Evolutionary conservation across 2,888 invertebrate genomes (phyloP), one percentile per base, ranked within the genome.

Genomic region (Campopleginae sp.): DNA sequence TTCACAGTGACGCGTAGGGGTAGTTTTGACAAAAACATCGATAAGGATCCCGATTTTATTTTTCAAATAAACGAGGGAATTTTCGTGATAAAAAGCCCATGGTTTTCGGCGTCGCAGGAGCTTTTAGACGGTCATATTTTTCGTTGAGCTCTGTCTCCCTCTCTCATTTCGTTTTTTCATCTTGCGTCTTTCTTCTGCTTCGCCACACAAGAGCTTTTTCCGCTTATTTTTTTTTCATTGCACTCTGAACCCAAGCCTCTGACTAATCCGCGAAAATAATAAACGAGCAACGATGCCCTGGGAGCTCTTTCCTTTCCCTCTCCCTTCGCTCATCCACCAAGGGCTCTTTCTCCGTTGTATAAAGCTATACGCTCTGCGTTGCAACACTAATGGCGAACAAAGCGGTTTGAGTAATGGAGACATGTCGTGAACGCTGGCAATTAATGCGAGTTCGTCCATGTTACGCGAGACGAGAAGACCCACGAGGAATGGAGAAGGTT

Each of bases 361-460:
- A 71, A 51, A 31, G 63, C 76, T 68, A 48, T 78, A 63, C 63
- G n/a, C 81, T 42, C 12, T 58, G 58, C 61, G 63, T 75, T 68
- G 72, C 80, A 82, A 82, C 85, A 63, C 80, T 85, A 85, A 85
- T 85, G 80, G 80, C 82, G 82, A 76, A 85, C 85, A 85, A 82
- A 80, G 85, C 85, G 85, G 80, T 85, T 87, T 89, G 89, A 89
- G 89, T 91, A 91, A 92, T 90, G 90, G 89, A 89, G 89, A 91
- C 89, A 89, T 91, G 90, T 88, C 91, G 90, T 91, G 91, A 91
- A 89, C 88, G 70, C 74, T 71, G 83, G 87, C 91, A 91, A 92
- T 91, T 92, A 91, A 91, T 91, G 88, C 86, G 87, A 87, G 82
- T 88, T 89, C 88, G 86, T 84, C 85, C 80, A 86, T 86, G 87